A percentile compares a stretch with the other conserved stretches of the same genome.
Conservation (phyloP, 2,113 vertebrate species). For the Macrotis lagotis region DNA sequence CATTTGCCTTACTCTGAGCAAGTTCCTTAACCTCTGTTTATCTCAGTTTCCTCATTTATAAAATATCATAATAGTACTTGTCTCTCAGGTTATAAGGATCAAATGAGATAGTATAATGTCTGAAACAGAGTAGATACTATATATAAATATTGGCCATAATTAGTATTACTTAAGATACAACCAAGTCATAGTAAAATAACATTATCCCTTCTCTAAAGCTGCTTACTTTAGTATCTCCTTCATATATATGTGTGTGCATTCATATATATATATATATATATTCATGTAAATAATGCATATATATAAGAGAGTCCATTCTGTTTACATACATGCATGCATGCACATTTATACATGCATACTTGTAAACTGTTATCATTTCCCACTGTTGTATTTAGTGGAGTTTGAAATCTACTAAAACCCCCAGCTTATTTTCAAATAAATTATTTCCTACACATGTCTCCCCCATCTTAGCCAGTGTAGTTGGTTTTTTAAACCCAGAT, state of each 20-base stretch:
- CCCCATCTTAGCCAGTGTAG: not conserved
- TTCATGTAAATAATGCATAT: not conserved
- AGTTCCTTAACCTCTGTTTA: not conserved
- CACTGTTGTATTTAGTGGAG: not conserved
- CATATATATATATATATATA: not conserved
- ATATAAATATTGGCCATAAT: not conserved
- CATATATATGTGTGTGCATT: not conserved
- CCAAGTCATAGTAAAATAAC: not conserved
- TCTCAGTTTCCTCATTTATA: not conserved
- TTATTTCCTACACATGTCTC: not conserved
- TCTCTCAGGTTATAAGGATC: not conserved
- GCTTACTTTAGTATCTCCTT: not conserved
- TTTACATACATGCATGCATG: no score
- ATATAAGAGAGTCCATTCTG: not conserved
- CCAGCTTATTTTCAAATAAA: not conserved
- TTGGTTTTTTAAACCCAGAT: not conserved
- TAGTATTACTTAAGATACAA: not conserved
- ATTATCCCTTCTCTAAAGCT: not conserved
- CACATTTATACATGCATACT: not conserved
- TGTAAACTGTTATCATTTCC: not conserved
- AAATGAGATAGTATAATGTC: not conserved
- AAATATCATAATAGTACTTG: not conserved
- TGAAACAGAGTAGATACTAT: not conserved
- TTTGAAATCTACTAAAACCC: not conserved
- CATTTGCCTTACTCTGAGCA: not conserved